phyloP scores from a whole-genome alignment of 2,888 invertebrate species.

The Chloroclystis v-ata region DNA sequence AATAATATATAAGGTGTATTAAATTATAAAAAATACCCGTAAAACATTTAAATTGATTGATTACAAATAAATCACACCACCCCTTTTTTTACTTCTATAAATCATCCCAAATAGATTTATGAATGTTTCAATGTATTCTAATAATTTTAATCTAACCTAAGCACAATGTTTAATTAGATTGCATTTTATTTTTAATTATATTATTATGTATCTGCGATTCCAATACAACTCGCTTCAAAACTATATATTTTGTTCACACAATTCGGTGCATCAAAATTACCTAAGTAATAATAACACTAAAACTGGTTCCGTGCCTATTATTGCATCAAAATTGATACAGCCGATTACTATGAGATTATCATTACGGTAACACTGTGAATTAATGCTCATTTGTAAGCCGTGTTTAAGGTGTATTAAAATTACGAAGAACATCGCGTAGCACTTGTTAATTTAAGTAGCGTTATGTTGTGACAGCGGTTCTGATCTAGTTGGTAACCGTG shows the following conservation, averaged over 20 bases:
- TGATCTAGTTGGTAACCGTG: background rate
- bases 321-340: constrained; percentile 26
- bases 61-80: too few species aligned
- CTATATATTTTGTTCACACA: background rate
- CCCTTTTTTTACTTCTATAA: too few species aligned
- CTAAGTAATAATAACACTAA: constrained; percentile 12
- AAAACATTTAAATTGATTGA: too few species aligned
- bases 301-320: constrained; percentile 18
- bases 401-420: constrained; percentile 46
- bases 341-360: constrained; percentile 27
- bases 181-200: too few species aligned
- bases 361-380: constrained; percentile 34
- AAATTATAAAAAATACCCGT: too few species aligned
- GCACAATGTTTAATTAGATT: too few species aligned
- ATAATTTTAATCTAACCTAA: too few species aligned
- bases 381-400: constrained; percentile 39
- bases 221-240: background rate
- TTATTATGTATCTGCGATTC: background rate
- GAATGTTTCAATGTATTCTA: too few species aligned
- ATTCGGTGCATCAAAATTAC: constrained; percentile 16
- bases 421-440: constrained; percentile 36
- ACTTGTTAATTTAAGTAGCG: constrained; percentile 52
- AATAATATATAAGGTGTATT: too few species aligned
- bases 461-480: constrained; percentile 31
- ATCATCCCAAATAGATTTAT: too few species aligned